A percentile compares a stretch with the other conserved stretches of the same genome.
Evolutionary conservation across 2,113 vertebrate genomes (phyloP).

Genomic region (Egretta garzetta): DNA sequence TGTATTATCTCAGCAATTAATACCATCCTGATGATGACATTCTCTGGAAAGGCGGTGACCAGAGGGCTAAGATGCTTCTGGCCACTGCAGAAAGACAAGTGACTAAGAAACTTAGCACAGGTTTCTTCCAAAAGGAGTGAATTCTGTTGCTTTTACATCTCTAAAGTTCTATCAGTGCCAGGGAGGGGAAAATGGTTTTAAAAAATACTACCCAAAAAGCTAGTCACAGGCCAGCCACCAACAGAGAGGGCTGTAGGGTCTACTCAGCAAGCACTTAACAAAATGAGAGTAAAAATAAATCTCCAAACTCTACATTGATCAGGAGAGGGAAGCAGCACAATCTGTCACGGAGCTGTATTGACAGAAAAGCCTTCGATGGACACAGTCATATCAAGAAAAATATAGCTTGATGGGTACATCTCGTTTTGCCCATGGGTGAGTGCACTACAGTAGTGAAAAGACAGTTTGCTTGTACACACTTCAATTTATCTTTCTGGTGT

Average conservation of each 20-base stretch:
- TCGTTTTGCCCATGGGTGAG: not conserved
- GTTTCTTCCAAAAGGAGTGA: not conserved
- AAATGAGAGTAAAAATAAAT: not conserved
- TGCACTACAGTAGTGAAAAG: not conserved
- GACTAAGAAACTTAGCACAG: not conserved
- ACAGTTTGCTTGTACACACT: not conserved
- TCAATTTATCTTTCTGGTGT: not conserved
- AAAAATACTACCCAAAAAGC: not conserved
- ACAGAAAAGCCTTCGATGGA: not conserved
- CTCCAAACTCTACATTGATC: not conserved
- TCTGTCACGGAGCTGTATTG: not conserved
- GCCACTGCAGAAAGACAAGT: not conserved
- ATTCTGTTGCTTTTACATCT: not conserved
- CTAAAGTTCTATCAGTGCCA: not conserved
- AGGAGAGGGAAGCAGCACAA: not conserved
- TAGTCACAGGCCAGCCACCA: not conserved
- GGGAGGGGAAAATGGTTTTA: not conserved
- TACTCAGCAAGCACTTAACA: not conserved
- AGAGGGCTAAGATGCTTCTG: not conserved
- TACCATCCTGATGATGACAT: rapidly evolving
- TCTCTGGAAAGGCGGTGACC: not conserved
- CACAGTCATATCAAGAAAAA: not conserved
- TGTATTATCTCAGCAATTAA: not conserved
- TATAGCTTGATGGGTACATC: not conserved
- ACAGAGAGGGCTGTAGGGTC: not conserved